phyloP scores from a whole-genome alignment of 2,113 vertebrate species.

The Balaeniceps rex region DNA sequence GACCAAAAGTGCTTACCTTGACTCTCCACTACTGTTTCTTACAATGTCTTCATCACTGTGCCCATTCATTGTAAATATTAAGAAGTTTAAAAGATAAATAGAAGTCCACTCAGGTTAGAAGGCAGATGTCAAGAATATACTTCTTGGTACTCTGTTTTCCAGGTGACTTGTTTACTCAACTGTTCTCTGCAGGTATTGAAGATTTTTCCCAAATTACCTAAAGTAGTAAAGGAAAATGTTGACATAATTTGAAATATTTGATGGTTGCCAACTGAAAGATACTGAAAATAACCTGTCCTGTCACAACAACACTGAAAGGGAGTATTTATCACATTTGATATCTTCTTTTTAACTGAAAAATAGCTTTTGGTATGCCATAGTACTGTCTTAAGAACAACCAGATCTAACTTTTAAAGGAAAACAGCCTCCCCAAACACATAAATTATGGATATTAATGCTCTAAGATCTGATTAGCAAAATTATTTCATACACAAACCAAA shows the following conservation, averaged over 20 bases:
- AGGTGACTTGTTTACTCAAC: conserved; percentile 47
- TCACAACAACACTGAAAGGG: not conserved
- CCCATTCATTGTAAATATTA: conserved; percentile 87
- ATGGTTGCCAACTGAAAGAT: not conserved
- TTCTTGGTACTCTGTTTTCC: conserved; percentile 60
- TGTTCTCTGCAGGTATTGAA: conserved; percentile 36
- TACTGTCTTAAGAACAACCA: not conserved
- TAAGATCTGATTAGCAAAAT: not conserved
- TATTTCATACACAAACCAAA: not conserved
- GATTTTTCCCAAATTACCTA: conserved; percentile 53
- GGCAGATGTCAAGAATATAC: conserved; percentile 46
- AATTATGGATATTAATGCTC: not conserved
- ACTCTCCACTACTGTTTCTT: conserved; percentile 93
- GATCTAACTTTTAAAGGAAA: not conserved
- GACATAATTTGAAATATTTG: conserved; percentile 24
- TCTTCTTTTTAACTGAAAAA: not conserved
- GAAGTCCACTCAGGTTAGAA: conserved; percentile 63
- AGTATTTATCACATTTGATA: not conserved
- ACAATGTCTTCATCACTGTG: conserved; percentile 93
- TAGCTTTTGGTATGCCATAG: not conserved
- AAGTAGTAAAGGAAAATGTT: conserved; percentile 23
- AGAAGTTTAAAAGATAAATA: conserved; percentile 71
- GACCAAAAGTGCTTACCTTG: conserved; percentile 79
- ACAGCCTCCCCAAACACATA: not conserved
- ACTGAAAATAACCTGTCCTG: not conserved